Base-by-base conservation (phyloP, 2,113 vertebrate species). In the Sturnira hondurensis region DNA sequence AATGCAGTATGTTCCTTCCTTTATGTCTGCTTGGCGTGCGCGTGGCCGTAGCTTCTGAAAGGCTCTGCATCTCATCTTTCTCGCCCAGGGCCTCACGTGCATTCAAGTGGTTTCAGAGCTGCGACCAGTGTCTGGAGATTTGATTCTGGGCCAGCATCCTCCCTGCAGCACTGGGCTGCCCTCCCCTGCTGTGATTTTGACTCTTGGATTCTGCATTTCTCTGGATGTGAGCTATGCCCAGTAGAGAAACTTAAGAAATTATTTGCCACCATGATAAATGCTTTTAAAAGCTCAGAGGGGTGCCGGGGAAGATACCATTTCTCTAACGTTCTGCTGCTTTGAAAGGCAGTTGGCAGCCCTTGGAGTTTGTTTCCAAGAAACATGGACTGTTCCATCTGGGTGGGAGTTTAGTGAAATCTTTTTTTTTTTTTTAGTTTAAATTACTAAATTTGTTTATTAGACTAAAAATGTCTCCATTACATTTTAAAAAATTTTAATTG, bases 221-320 rank as follows among this genome's bases (percentile, higher is more conserved):
- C 47, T 45, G 85, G 74, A 54, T 41, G 16, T n/a, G 71, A 84
- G 31, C 43, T 33, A 50, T 45, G 43, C 85, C 65, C 31, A 82
- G 6, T 86, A 77, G 93, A 78, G 52, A 82, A 74, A 91, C 24
- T 93, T 77, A 82, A 4, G 61, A 82, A 93, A 56, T 87, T 83
- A 82, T 77, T 93, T 94, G 81, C 47, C 24, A 83, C 31, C 67
- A 63, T 67, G 52, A 86, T 86, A 92, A 93, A 83, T 95, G 91
- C 83, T 94, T 47, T 86, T 61, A 89, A 76, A 58, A 73, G 22
- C 68, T 90, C 56, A 41, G 26, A 93, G 74, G 61, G 24, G 65
- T 94, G 33, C 54, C 33, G 3, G 9, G 70, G 71, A 80, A 73
- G 28, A 24, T 31, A 70, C 65, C 63, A 70, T 82, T 96, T 95